Conservation (phyloP, 1,140 invertebrate species). For the Trichoplusia ni region DNA sequence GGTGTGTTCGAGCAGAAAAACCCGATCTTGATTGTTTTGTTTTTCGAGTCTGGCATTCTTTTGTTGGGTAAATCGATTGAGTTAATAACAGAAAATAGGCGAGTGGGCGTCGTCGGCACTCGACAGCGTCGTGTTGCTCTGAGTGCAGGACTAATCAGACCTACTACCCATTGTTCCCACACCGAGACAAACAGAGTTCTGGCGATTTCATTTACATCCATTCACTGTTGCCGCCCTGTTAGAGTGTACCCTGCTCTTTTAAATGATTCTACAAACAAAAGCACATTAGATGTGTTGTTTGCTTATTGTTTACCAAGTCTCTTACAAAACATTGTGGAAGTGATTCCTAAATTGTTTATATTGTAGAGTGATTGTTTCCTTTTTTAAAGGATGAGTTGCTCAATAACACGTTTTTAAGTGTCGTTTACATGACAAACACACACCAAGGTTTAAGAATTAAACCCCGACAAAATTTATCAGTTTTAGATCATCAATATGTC, state of each 20-base stretch:
- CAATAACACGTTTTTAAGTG: too few relatives aligned
- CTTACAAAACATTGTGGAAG: too few relatives aligned
- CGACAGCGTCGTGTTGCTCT: conserved; percentile 8
- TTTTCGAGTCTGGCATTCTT: conserved; percentile 13
- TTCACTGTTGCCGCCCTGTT: conserved; percentile 43
- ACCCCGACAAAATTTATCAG: too few relatives aligned
- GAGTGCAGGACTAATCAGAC: conserved; percentile 46
- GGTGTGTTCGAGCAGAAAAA: background rate
- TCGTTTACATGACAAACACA: too few relatives aligned
- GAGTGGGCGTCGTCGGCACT: conserved; percentile 28
- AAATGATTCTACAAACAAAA: too few relatives aligned
- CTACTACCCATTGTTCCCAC: conserved; percentile 53
- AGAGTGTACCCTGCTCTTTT: conserved; percentile 53
- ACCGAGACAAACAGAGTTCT: conserved; percentile 51
- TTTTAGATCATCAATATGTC: too few relatives aligned
- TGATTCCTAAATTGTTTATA: too few relatives aligned
- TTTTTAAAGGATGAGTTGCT: too few relatives aligned
- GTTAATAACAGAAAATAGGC: conserved; percentile 33
- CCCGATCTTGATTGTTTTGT: conserved; percentile 25
- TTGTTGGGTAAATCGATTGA: conserved; percentile 33
- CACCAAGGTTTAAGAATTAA: too few relatives aligned
- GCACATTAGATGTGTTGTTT: conserved; percentile 49
- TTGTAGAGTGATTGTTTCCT: too few relatives aligned
- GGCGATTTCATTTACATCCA: conserved; percentile 62
- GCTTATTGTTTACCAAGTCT: conserved; percentile 5